Evolutionary conservation across 2,888 invertebrate genomes (phyloP), one percentile per base, ranked within the genome.

Genomic region (Spilosoma lubricipeda): DNA sequence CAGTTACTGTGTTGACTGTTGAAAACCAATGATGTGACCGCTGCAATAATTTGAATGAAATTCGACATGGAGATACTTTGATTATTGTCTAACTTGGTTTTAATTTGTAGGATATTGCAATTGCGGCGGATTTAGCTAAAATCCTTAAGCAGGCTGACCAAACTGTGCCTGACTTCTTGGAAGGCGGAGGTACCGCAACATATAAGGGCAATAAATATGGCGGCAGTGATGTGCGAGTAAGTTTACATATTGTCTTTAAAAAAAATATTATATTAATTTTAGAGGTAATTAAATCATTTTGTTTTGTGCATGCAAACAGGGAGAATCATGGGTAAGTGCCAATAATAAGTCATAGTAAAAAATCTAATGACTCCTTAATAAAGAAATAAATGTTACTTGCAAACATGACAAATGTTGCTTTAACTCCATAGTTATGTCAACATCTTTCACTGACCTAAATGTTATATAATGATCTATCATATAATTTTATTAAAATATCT

Each of bases 81-180:
- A 36, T 36, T 36, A 36, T 36, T 36, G 36, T 27, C n/a, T 15
- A 63, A 23, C 63, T 59, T 59, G 27, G 27, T 18, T 15, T 63
- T 18, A 30, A 48, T 56, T 70, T 33, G 2, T 80, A 95, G 90
- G 98, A 99, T 88, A 77, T 89, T 0, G 93, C 93, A 0, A 83
- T 99, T 1, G 96, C 97, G 0, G 92, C 93, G 0, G 97, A 97
- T 80, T 94, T 99, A 63, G 96, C 97, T 0, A 97, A 97, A 86
- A 98, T 98, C 71, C 93, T 99, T 33, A 95, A 96, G 73, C 98
- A 98, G 89, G 98, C 99, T 0, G 96, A 96, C 0, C 99, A 99
- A 90, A 89, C 96, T 0, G 96, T 99, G 11, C 99, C 99, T 0
- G 97, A 97, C 13, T 99, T 98, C 96, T 89, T 99, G 33, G 92